Conservation (phyloP, 1,140 invertebrate genomes). For the Muscidifurax raptorellus region DNA sequence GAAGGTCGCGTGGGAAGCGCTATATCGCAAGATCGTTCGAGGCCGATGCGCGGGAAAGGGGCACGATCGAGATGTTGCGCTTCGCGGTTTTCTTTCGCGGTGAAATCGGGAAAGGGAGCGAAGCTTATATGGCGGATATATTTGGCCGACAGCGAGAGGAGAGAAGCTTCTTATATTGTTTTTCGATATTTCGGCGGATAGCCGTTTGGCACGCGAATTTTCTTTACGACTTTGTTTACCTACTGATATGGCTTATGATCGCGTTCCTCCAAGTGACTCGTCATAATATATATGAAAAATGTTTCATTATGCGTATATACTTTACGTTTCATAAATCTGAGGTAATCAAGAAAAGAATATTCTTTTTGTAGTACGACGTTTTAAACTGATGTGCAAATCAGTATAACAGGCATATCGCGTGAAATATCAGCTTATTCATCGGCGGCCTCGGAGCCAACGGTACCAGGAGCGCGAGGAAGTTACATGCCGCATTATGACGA, state of each 20-base stretch:
- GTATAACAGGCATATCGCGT: neutral
- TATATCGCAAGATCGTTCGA: conserved; percentile 37
- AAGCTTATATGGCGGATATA: no score
- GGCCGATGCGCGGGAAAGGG: neutral
- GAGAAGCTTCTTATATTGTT: neutral
- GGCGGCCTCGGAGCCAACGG: neutral
- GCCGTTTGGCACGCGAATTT: neutral
- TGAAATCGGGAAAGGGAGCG: neutral
- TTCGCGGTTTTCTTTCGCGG: neutral
- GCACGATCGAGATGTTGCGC: neutral
- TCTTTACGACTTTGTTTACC: neutral
- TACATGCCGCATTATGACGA: no score
- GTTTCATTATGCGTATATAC: no score
- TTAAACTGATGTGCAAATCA: no score
- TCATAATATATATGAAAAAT: no score
- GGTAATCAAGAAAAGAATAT: no score
- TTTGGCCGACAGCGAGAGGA: no score
- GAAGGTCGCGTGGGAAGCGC: conserved; percentile 69
- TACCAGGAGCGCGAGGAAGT: conserved; percentile 55
- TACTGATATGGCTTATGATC: neutral
- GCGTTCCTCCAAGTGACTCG: no score
- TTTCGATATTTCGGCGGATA: neutral
- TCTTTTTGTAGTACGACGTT: no score
- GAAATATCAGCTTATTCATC: neutral
- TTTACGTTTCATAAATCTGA: no score